Percentiles rank a stretch among this genome's conserved stretches.
Conservation (phyloP, 1,140 invertebrate genomes). For the Pogonomyrmex californicus region DNA sequence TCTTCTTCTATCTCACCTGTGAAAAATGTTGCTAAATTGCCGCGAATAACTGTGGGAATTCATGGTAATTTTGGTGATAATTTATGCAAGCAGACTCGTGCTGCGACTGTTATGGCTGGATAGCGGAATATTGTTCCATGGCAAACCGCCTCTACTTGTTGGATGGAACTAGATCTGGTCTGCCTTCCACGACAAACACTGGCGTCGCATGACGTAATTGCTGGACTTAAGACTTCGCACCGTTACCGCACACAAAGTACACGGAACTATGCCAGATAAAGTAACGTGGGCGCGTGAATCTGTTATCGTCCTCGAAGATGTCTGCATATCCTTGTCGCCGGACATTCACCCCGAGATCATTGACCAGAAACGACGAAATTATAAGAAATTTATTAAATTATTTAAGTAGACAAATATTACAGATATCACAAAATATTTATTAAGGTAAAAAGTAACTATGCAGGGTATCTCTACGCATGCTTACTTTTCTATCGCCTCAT, state of each 20-base stretch:
- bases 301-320: slow-evolving; percentile 17
- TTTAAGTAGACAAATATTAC: neutral
- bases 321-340: slow-evolving; percentile 8
- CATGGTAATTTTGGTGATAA: slow-evolving; percentile 26
- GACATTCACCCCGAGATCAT: slow-evolving; percentile 37
- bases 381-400: neutral
- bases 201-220: slow-evolving; percentile 32
- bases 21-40: slow-evolving; percentile 6
- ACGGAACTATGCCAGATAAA: neutral
- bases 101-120: neutral
- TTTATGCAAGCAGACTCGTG: slow-evolving; percentile 14
- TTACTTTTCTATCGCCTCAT: neutral
- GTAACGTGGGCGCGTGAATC: slow-evolving; percentile 29
- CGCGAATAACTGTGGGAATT: slow-evolving; percentile 26
- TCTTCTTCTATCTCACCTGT: neutral
- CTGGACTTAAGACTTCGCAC: slow-evolving; percentile 25
- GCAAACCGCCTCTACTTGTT: slow-evolving; percentile 3
- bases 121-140: slow-evolving; percentile 1
- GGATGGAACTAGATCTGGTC: slow-evolving; percentile 30
- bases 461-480: neutral
- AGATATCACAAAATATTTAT: neutral
- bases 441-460: neutral
- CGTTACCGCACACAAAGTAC: slow-evolving; percentile 10
- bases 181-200: neutral
- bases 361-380: slow-evolving; percentile 34